phyloP scores from a whole-genome alignment of 2,888 invertebrate genomes.

The Sinentomon sp. region DNA sequence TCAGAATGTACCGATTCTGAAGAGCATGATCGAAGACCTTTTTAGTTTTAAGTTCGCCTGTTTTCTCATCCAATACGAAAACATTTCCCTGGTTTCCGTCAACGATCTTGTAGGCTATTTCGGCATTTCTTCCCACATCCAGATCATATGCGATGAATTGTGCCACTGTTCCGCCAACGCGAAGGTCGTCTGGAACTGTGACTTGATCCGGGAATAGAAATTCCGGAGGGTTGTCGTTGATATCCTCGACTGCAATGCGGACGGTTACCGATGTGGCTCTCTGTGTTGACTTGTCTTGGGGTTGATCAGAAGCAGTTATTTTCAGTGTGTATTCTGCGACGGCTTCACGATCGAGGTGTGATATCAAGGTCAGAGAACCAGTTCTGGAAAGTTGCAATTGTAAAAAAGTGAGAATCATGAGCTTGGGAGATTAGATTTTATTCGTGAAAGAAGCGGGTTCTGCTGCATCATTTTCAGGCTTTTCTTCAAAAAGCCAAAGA shows the following conservation, averaged over 20 bases:
- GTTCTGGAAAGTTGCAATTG: too few relatives aligned
- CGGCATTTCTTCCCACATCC: constrained; percentile 54
- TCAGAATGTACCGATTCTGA: constrained; percentile 58
- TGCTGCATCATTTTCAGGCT: too few relatives aligned
- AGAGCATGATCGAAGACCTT: constrained; percentile 81
- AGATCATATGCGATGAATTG: constrained; percentile 57
- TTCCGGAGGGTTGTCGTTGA: constrained; percentile 66
- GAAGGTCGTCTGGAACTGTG: constrained; percentile 34
- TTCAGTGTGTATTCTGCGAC: constrained; percentile 49
- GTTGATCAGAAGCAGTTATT: constrained; percentile 60
- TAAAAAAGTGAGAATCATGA: too few relatives aligned
- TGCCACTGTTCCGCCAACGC: constrained; percentile 21
- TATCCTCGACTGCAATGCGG: constrained; percentile 45
- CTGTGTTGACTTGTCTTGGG: too few relatives aligned
- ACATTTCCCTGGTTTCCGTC: constrained; percentile 91
- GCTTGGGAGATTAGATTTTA: too few relatives aligned
- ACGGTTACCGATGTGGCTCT: too few relatives aligned
- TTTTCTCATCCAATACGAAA: constrained; percentile 79
- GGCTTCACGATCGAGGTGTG: constrained; percentile 68
- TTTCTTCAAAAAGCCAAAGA: too few relatives aligned
- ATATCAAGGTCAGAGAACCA: too few relatives aligned
- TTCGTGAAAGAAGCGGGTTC: too few relatives aligned
- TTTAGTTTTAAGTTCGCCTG: constrained; percentile 78
- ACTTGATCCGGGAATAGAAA: constrained; percentile 45
- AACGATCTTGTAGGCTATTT: constrained; percentile 69